A percentile compares a stretch with the other conserved stretches of the same genome.
Conservation (phyloP, 92 coral and sea anemone species). For the Porites divaricata region DNA sequence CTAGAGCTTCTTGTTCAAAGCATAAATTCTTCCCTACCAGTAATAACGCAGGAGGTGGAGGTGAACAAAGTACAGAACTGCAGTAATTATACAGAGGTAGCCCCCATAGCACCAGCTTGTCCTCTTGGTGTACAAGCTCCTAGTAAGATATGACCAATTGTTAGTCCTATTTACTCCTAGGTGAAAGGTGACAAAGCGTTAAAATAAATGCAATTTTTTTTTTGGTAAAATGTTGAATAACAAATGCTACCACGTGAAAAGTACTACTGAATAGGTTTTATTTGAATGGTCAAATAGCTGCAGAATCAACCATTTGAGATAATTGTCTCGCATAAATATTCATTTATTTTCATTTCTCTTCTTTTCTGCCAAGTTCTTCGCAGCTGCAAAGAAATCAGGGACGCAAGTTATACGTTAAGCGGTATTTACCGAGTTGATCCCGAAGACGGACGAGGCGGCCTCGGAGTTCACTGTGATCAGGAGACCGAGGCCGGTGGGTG, state of each 20-base stretch:
- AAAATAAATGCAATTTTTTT: too few relatives aligned
- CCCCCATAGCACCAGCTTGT: background rate
- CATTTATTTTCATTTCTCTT: too few relatives aligned
- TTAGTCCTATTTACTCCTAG: background rate
- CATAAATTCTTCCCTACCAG: background rate
- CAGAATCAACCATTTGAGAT: too few relatives aligned
- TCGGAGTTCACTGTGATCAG: constrained; percentile 62
- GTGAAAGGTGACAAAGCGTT: background rate
- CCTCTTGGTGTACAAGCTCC: constrained; percentile 9
- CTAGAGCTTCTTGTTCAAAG: constrained; percentile 20
- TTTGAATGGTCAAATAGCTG: too few relatives aligned
- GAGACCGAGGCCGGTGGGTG: constrained; percentile 79
- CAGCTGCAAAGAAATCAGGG: constrained; percentile 54
- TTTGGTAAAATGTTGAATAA: too few relatives aligned
- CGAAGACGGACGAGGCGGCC: constrained; percentile 39
- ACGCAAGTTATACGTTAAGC: constrained; percentile 39
- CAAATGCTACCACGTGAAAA: too few relatives aligned
- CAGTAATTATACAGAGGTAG: background rate
- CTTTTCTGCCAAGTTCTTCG: constrained; percentile 39
- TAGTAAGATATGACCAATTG: constrained; percentile 1
- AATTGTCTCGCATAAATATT: too few relatives aligned
- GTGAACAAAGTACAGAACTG: constrained; percentile 23
- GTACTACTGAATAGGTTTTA: too few relatives aligned
- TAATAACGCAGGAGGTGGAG: background rate
- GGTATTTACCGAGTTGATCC: constrained; percentile 77